Conservation (phyloP, 92 coral and sea anemone genomes). For the Epizoanthus illoricatus region DNA sequence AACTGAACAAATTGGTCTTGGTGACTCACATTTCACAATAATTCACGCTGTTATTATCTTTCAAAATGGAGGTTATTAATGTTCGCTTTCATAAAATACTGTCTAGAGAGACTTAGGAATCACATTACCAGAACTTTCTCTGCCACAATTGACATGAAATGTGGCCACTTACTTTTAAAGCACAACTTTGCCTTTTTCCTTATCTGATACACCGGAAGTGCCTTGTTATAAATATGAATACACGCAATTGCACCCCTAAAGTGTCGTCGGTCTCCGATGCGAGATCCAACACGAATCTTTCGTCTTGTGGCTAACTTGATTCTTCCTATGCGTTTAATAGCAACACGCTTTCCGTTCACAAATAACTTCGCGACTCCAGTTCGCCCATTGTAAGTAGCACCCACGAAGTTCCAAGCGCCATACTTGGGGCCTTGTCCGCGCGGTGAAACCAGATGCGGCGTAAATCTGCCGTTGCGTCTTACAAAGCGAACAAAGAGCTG, state of each 20-base stretch:
- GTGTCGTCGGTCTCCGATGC: slow-evolving; percentile 14
- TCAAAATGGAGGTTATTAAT: too few species aligned
- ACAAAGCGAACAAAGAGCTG: slow-evolving; percentile 29
- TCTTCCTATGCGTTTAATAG: slow-evolving; percentile 14
- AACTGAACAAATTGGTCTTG: too few species aligned
- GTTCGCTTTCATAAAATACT: too few species aligned
- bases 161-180: slow-evolving; percentile 27
- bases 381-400: slow-evolving; percentile 64
- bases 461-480: slow-evolving; percentile 24
- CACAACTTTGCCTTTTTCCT: slow-evolving; percentile 26
- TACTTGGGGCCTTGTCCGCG: slow-evolving; percentile 55
- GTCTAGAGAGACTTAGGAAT: too few species aligned
- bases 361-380: slow-evolving; percentile 48
- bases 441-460: slow-evolving; percentile 44
- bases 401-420: slow-evolving; percentile 82
- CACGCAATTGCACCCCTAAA: slow-evolving; percentile 35
- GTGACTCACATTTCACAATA: too few species aligned
- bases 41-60: too few species aligned
- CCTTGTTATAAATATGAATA: slow-evolving; percentile 26
- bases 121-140: not conserved
- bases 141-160: not conserved
- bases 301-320: slow-evolving; percentile 28
- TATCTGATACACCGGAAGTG: not conserved
- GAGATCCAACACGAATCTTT: slow-evolving; percentile 31
- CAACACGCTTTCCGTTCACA: slow-evolving; percentile 18